Evolutionary conservation across 2,888 invertebrate species (phyloP), one percentile per base, ranked within the genome.

Genomic region (Volucella inanis): DNA sequence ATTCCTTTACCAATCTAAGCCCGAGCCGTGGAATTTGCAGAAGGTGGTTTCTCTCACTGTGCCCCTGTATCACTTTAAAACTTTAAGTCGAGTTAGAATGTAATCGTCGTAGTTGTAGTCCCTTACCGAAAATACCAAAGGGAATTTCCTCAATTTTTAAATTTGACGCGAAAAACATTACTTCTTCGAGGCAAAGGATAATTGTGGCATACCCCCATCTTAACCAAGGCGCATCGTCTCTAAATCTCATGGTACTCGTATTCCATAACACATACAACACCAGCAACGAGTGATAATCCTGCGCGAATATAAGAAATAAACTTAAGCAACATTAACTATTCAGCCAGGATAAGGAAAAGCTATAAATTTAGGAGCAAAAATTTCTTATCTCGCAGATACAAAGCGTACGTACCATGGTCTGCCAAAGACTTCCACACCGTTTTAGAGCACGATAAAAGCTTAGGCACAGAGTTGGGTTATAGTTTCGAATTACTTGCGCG

Each of bases 321-420:
- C 85, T 85, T 77, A 81, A 72, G 85, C 76, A 81, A 77, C 85
- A 85, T 85, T 85, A 81, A 81, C 85, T 81, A 85, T 85, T 85
- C 81, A 85, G 59, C 76, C 72, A 77, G 81, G 85, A 81, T 85
- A 85, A 85, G 85, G 76, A 71, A 81, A 55, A 68, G 76, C 85
- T 68, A 85, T 85, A 85, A 85, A 85, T 85, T 85, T 18, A 62
- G 12, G 55, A 67, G 75, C 15, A 68, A 57, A 81, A 81, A 80
- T 71, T 81, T 31, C 85, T 85, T 85, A 85, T 85, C 85, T 81
- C 49, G 1, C 65, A 45, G 55, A 62, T 76, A 81, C 85, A 81
- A 75, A 74, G 62, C 49, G 47, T 31, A 71, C 50, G 8, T n/a
- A 15, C 11, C 41, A n/a, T 49, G 57, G 54, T 54, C 41, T 45